phyloP scores from a whole-genome alignment of 2,888 invertebrate genomes.

The Holacanthella duospinosa region DNA sequence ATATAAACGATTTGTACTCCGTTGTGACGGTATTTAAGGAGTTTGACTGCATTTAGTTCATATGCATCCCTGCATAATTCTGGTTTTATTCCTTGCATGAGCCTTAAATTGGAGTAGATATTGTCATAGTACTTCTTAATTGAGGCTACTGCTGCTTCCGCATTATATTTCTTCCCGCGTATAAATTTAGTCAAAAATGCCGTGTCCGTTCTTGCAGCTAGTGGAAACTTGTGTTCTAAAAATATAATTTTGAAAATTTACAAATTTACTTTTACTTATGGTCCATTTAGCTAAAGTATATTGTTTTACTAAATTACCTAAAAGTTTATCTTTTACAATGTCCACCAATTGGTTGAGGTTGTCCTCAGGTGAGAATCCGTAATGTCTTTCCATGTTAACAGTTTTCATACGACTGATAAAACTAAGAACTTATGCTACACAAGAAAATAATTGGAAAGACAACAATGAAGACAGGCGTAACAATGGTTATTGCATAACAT shows the following conservation, averaged over 20 bases:
- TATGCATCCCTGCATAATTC: not conserved
- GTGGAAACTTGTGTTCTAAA: not conserved
- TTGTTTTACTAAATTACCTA: not conserved
- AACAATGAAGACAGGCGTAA: too few species aligned
- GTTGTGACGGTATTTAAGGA: not conserved
- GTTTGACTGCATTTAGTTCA: not conserved
- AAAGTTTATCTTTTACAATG: not conserved
- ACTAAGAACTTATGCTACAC: too few species aligned
- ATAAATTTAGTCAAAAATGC: conserved; percentile 10
- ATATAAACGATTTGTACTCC: not conserved
- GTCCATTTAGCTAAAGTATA: not conserved
- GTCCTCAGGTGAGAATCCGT: not conserved
- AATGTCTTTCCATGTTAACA: too few species aligned
- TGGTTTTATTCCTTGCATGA: not conserved
- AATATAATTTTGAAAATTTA: too few species aligned
- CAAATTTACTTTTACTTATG: not conserved
- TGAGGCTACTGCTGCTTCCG: conserved; percentile 15
- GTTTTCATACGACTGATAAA: too few species aligned
- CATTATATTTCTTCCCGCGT: conserved; percentile 17
- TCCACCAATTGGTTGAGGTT: not conserved
- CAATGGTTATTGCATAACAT: too few species aligned
- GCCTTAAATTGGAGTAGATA: not conserved
- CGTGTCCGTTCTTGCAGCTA: not conserved
- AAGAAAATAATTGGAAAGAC: too few species aligned
- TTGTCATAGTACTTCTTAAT: not conserved